Conservation (phyloP, 2,888 invertebrate species). For the Schrankia costaestrigalis region DNA sequence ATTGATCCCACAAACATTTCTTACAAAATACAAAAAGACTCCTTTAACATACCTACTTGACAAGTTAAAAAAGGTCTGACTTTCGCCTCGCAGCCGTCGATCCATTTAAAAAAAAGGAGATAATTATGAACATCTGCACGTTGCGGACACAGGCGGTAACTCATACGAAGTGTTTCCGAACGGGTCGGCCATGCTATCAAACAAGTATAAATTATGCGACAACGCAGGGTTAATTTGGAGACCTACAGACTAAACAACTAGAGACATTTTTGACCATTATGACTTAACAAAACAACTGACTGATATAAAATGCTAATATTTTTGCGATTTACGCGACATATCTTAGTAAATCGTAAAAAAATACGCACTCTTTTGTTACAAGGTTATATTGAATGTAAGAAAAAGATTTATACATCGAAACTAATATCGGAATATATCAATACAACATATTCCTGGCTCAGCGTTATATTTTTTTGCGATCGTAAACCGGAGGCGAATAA, state of each 20-base stretch:
- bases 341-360: background rate
- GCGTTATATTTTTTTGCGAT: slow-evolving; percentile 14
- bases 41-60: slow-evolving; percentile 26
- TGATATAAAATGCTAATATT: background rate
- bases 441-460: slow-evolving; percentile 9
- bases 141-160: slow-evolving; percentile 37
- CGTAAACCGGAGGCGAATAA: slow-evolving; percentile 14
- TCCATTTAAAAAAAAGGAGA: slow-evolving; percentile 41
- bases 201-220: slow-evolving; percentile 45
- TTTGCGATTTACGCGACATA: slow-evolving; percentile 8
- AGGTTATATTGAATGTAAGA: slow-evolving; percentile 19
- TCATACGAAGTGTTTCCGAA: slow-evolving; percentile 32
- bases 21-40: slow-evolving; percentile 10
- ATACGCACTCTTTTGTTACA: slow-evolving; percentile 5
- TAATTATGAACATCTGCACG: slow-evolving; percentile 69
- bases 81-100: slow-evolving; percentile 38
- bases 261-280: slow-evolving; percentile 7
- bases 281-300: slow-evolving; percentile 10
- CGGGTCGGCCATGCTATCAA: slow-evolving; percentile 29
- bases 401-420: slow-evolving; percentile 17
- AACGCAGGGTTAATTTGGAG: slow-evolving; percentile 31
- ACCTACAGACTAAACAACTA: slow-evolving; percentile 10
- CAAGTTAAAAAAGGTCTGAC: slow-evolving; percentile 36
- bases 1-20: slow-evolving; percentile 8
- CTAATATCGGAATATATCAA: slow-evolving; percentile 17